Evolutionary conservation across 2,888 invertebrate genomes (phyloP), one percentile per base, ranked within the genome.

Genomic region (Andrena trimmerana): DNA sequence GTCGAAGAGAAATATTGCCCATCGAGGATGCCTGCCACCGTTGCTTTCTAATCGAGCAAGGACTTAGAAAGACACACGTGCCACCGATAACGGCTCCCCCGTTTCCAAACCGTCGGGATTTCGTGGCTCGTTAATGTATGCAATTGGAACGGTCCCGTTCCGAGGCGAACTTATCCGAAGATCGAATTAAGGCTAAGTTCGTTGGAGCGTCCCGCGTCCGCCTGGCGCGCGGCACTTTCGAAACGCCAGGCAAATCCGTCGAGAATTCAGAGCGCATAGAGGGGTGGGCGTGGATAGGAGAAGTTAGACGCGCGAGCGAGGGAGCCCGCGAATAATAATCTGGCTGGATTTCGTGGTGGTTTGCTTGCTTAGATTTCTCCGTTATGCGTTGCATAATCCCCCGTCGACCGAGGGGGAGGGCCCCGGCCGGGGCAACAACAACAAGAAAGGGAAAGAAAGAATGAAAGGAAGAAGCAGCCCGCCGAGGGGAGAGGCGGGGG

Each of bases 381-480:
- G 88, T 88, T 88, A 88, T 88, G 84, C 79, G 88, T 88, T 88
- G 86, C 88, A 84, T 88, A 88, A 88, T 81, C 86, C 71, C 67
- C 57, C 27, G 57, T 20, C 52, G 71, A 75, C 42, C 42, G 42
- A 81, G 72, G 72, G 50, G 72, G 78, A 13, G 84, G 52, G 27
- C 70, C 69, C 69, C 48, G 77, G 62, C 70, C 63, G 72, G 4
- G 24, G 57, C 57, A 36, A 79, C 80, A 81, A 85, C 81, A 81
- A 87, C 76, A 81, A 86, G 88, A 86, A 89, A 88, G 80, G 78
- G 71, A 86, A 81, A 78, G 78, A 65, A 74, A 78, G 83, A 68
- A 86, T 80, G 88, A 83, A 88, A 90, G 89, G 86, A 83, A 84
- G 71, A 36, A 89, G 87, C 87, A 91, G 91, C 86, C 86, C 90